Percentiles rank a stretch among this genome's conserved stretches.
Evolutionary conservation across 2,888 invertebrate species (phyloP).

Genomic region (Furcula furcula): DNA sequence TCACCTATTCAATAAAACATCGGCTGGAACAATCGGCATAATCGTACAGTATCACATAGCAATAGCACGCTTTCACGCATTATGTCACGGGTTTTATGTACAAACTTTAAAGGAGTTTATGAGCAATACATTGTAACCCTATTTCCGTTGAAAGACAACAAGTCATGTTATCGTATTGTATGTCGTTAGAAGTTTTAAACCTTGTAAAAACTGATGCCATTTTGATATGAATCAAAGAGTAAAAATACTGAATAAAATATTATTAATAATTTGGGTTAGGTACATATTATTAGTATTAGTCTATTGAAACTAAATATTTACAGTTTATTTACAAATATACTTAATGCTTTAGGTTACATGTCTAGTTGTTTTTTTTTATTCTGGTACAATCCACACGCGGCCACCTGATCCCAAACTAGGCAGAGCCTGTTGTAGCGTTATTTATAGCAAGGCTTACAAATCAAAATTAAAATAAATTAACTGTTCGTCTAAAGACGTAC

Average conservation of each 20-base stretch:
- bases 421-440: too few relatives aligned
- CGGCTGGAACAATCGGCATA: conserved; percentile 14
- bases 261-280: too few relatives aligned
- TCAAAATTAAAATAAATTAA: too few relatives aligned
- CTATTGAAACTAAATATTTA: too few relatives aligned
- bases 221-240: conserved; percentile 17
- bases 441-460: too few relatives aligned
- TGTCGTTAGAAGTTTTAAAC: conserved; percentile 18
- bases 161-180: conserved; percentile 15
- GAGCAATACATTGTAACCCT: conserved; percentile 28
- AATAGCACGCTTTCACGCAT: conserved; percentile 14
- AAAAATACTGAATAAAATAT: conserved; percentile 1
- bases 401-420: too few relatives aligned
- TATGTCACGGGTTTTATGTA: conserved; percentile 22
- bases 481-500: too few relatives aligned
- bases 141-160: conserved; percentile 22
- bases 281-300: too few relatives aligned
- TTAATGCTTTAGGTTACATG: too few relatives aligned
- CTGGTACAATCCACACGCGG: too few relatives aligned
- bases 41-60: conserved; percentile 10
- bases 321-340: too few relatives aligned
- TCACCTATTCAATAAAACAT: conserved; percentile 22
- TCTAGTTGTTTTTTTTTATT: too few relatives aligned
- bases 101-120: conserved; percentile 24
- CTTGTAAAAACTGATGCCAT: conserved; percentile 3